phyloP scores from a whole-genome alignment of 2,888 invertebrate species.

The Peribatodes rhomboidaria region DNA sequence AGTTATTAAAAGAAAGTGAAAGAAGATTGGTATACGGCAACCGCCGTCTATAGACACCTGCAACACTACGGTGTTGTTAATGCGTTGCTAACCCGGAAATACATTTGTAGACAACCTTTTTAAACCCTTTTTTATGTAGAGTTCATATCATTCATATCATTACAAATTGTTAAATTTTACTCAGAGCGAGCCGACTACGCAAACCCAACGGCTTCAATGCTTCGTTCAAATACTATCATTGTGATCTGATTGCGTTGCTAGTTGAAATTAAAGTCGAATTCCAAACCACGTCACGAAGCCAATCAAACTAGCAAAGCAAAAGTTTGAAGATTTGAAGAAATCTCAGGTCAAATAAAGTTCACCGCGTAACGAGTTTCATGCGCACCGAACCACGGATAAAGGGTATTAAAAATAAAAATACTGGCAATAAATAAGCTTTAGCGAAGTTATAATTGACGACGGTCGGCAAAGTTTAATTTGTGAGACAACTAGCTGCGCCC shows the following conservation, averaged over 20 bases:
- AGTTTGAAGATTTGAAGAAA: constrained; percentile 21
- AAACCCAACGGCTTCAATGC: not conserved
- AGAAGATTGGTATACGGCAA: too few relatives aligned
- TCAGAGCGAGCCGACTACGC: too few relatives aligned
- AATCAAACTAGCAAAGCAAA: constrained; percentile 23
- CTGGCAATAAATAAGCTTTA: constrained; percentile 28
- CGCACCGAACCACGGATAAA: constrained; percentile 15
- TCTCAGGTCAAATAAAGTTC: constrained; percentile 23
- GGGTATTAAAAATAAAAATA: constrained; percentile 26
- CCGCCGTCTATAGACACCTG: too few relatives aligned
- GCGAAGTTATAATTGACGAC: constrained; percentile 42
- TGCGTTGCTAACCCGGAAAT: too few relatives aligned
- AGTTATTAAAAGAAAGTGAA: too few relatives aligned
- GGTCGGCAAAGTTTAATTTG: constrained; percentile 34
- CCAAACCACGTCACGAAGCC: constrained; percentile 14
- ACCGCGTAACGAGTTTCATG: constrained; percentile 23
- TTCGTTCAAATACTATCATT: not conserved
- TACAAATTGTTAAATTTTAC: too few relatives aligned
- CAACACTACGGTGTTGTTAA: too few relatives aligned
- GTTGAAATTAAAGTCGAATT: constrained; percentile 4
- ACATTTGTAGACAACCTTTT: too few relatives aligned
- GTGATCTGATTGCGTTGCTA: not conserved
- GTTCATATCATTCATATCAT: too few relatives aligned
- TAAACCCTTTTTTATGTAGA: too few relatives aligned
- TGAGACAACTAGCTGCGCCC: constrained; percentile 12